Conservation (phyloP, 2,113 vertebrate species). For the Terrapene triunguis region DNA sequence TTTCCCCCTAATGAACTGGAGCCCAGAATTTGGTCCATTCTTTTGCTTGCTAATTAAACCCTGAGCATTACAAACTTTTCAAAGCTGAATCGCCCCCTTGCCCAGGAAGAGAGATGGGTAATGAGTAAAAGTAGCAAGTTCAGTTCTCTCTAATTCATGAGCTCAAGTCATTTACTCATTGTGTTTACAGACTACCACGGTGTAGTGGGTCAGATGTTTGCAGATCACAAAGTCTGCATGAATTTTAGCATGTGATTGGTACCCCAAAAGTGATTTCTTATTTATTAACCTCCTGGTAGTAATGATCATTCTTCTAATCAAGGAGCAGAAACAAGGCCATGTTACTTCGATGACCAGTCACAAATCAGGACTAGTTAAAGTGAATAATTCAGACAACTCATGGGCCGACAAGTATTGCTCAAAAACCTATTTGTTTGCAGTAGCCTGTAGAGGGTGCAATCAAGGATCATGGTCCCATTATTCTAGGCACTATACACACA, state of each 20-base stretch:
- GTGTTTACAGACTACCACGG: rapidly evolving
- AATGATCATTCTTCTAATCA: rapidly evolving
- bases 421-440: background rate
- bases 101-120: background rate
- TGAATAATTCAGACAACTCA: background rate
- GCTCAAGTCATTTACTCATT: background rate
- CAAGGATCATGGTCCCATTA: background rate
- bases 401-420: rapidly evolving
- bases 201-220: background rate
- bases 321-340: background rate
- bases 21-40: rapidly evolving
- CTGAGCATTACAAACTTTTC: background rate
- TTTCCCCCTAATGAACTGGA: background rate
- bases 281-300: background rate
- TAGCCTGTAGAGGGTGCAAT: rapidly evolving
- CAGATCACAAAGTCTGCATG: background rate
- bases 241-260: background rate
- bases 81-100: background rate
- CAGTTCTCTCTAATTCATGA: background rate
- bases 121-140: background rate
- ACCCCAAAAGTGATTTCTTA: background rate
- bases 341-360: background rate
- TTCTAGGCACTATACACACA: background rate
- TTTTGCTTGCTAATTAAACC: background rate
- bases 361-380: background rate